phyloP scores from a whole-genome alignment of 1,140 invertebrate genomes.

The Brachionus angularis region DNA sequence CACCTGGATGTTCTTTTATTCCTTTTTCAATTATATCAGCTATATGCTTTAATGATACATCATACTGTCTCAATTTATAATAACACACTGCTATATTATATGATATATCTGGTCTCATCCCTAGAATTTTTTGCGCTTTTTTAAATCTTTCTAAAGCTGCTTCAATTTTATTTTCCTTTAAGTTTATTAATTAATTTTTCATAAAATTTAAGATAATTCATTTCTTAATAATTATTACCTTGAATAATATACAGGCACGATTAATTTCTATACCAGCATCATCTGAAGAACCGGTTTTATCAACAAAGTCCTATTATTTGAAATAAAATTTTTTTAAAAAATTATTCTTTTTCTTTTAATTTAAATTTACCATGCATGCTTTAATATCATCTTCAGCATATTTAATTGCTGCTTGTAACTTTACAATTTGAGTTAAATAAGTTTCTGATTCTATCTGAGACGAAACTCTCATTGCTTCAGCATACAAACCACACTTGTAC shows the following conservation, averaged over 20 bases:
- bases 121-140: conserved; percentile 75
- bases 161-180: conserved; percentile 76
- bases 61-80: conserved; percentile 87
- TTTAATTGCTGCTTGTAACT: conserved; percentile 87
- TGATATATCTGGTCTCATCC: conserved; percentile 75
- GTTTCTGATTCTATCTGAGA: conserved; percentile 71
- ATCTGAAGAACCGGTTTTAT: conserved; percentile 72
- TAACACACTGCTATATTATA: conserved; percentile 95
- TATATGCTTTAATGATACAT: conserved; percentile 71
- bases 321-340: neutral
- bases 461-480: conserved; percentile 79
- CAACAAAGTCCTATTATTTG: conserved; percentile 67
- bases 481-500: conserved; percentile 81
- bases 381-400: conserved; percentile 91
- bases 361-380: conserved; percentile 56
- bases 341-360: neutral
- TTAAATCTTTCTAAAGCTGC: conserved; percentile 87
- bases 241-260: conserved; percentile 27
- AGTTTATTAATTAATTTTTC: too few species aligned
- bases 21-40: conserved; percentile 93
- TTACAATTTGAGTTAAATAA: conserved; percentile 65
- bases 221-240: neutral
- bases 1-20: conserved; percentile 84
- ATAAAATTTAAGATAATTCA: too few species aligned
- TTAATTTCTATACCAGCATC: conserved; percentile 63